A percentile compares a stretch with the other conserved stretches of the same genome.
phyloP scores from a whole-genome alignment of 2,888 invertebrate genomes.

The Taphrorychus bicolor region DNA sequence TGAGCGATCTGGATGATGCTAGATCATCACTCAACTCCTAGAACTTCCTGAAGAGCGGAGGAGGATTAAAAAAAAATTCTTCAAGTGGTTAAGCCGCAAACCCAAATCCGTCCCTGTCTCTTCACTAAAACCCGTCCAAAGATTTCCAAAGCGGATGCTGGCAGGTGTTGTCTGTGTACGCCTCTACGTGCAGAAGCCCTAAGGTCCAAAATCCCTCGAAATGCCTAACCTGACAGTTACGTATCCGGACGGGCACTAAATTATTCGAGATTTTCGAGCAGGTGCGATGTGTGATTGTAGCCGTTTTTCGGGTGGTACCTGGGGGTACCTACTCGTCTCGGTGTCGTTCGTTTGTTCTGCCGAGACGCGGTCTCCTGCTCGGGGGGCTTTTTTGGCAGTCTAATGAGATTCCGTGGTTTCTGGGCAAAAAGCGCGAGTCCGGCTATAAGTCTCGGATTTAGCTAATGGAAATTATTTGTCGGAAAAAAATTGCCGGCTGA shows the following conservation, averaged over 20 bases:
- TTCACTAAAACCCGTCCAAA: conserved; percentile 16
- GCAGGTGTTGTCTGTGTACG: conserved; percentile 22
- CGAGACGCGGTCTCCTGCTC: neutral
- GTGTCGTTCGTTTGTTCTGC: neutral
- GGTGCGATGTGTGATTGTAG: conserved; percentile 35
- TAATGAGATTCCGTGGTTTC: conserved; percentile 3
- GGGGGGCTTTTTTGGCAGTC: neutral
- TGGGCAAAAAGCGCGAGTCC: neutral
- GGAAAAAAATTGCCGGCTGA: neutral
- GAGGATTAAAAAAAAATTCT: too few relatives aligned
- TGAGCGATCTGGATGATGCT: too few relatives aligned
- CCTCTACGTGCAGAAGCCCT: neutral
- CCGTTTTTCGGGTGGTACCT: conserved; percentile 11
- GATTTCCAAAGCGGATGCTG: conserved; percentile 32
- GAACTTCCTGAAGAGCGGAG: too few relatives aligned
- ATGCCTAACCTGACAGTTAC: conserved; percentile 22
- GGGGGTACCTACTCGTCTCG: conserved; percentile 14
- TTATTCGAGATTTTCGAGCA: conserved; percentile 38
- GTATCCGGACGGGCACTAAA: conserved; percentile 32
- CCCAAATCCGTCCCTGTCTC: conserved; percentile 12
- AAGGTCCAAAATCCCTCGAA: conserved; percentile 13
- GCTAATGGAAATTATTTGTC: neutral
- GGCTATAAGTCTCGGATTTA: neutral
- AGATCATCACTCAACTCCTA: too few relatives aligned
- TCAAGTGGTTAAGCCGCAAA: conserved; percentile 17